phyloP scores from a whole-genome alignment of 2,113 vertebrate species.

The Turnix velox region DNA sequence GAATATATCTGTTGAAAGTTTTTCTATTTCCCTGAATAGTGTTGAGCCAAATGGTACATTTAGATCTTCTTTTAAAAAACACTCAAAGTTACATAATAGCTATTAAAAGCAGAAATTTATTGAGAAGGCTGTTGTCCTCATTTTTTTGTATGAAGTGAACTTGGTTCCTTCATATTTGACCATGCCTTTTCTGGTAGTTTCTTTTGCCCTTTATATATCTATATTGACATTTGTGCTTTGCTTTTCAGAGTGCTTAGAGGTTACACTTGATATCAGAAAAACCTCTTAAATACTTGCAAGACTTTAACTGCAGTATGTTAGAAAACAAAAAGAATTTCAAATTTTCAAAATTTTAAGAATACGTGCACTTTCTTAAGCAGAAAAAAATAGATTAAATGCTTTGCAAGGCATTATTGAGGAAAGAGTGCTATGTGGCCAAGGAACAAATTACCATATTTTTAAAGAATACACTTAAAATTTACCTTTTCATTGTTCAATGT shows the following conservation, averaged over 20 bases:
- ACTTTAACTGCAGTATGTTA: not conserved
- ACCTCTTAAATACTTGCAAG: not conserved
- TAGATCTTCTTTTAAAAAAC: not conserved
- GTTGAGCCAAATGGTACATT: not conserved
- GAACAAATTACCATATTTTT: not conserved
- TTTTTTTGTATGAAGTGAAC: not conserved
- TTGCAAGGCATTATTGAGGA: not conserved
- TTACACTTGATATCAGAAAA: not conserved
- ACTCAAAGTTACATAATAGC: not conserved
- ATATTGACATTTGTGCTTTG: not conserved
- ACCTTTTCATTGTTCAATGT: not conserved
- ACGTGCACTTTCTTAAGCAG: not conserved
- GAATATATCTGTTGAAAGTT: not conserved
- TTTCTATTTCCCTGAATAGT: not conserved
- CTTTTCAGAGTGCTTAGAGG: not conserved
- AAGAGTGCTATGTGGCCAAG: not conserved
- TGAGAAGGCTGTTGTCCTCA: not conserved
- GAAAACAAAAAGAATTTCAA: accelerated
- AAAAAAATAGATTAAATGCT: not conserved
- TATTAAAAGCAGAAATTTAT: not conserved
- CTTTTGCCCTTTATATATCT: not conserved
- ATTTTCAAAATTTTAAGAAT: not conserved
- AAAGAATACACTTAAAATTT: not conserved
- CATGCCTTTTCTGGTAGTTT: not conserved
- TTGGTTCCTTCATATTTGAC: not conserved